Conservation (phyloP, 1,140 invertebrate genomes). For the Zaprionus gabonicus region DNA sequence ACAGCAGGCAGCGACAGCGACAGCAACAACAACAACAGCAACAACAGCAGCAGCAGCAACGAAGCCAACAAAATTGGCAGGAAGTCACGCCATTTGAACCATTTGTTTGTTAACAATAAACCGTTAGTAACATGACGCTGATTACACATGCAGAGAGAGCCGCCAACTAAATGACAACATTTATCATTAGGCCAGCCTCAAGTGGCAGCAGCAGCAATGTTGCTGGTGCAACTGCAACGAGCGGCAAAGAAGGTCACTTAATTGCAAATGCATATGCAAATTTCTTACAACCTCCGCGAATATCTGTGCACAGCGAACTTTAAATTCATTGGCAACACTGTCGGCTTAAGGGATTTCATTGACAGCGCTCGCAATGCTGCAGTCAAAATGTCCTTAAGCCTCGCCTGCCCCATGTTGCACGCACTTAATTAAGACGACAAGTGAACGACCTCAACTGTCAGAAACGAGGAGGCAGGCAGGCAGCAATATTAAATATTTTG, state of each 20-base stretch:
- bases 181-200: constrained; percentile 43
- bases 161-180: constrained; percentile 49
- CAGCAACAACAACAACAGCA: constrained; percentile 22
- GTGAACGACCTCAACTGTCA: constrained; percentile 79
- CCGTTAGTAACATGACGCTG: constrained; percentile 68
- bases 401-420: constrained; percentile 49
- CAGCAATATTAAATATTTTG: constrained; percentile 64
- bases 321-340: constrained; percentile 45
- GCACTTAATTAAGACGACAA: constrained; percentile 81
- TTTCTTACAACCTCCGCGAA: constrained; percentile 25
- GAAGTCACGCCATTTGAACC: constrained; percentile 80
- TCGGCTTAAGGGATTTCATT: constrained; percentile 75
- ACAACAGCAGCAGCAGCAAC: constrained; percentile 2
- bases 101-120: constrained; percentile 72
- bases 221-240: neutral
- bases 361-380: constrained; percentile 59
- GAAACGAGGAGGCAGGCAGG: constrained; percentile 23
- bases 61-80: constrained; percentile 62
- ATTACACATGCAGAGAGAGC: constrained; percentile 39
- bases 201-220: neutral
- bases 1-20: constrained; percentile 22
- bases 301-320: constrained; percentile 53
- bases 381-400: constrained; percentile 74
- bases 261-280: constrained; percentile 62
- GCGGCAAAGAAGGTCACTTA: constrained; percentile 49